Evolutionary conservation across 2,888 invertebrate species (phyloP), one percentile per base, ranked within the genome.

Genomic region (Cyaniris semiargus): DNA sequence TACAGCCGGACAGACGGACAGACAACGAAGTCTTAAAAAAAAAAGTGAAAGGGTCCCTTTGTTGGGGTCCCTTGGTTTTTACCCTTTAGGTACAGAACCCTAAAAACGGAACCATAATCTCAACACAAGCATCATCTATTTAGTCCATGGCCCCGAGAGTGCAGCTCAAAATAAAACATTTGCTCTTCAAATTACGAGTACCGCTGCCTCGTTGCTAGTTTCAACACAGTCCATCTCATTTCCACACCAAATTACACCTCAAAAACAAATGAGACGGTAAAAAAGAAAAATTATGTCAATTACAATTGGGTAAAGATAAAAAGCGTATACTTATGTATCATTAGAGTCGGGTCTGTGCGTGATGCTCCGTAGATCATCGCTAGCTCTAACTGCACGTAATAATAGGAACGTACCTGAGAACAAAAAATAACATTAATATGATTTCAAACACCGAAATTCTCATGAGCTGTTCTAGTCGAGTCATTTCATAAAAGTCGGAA

Each of bases 371-470:
- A 77, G 70, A 78, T 76, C 78, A 78, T 76, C 78, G 66, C 76
- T 13, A 71, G 31, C 76, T 76, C 81, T 71, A 74, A 79, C 82
- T 83, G 83, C 74, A 76, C 56, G 44, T 76, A 78, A 78, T 78
- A 70, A 76, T 66, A 76, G 66, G 75, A 75, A 78, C 84, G 78
- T 88, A 88, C 88, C 88, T 88, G 88, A 76, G 83, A 85, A 84
- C 83, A 86, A 86, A 82, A 80, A 77, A 77, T 70, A 70, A 56
- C 38, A 71, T 76, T 56, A 58, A 72, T 76, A 76, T 44, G 38
- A 72, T 71, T 44, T 58, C 34, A 27, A 77, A 76, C 66, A 31
- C 66, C 66, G 27, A 66, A 66, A 66, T 66, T 66, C 66, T 66
- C 66, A 66, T 66, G 27, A 27, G 27, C 66, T 31, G 23, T 66